Base-by-base conservation (phyloP, 2,113 vertebrate genomes). In the Psophia crepitans region DNA sequence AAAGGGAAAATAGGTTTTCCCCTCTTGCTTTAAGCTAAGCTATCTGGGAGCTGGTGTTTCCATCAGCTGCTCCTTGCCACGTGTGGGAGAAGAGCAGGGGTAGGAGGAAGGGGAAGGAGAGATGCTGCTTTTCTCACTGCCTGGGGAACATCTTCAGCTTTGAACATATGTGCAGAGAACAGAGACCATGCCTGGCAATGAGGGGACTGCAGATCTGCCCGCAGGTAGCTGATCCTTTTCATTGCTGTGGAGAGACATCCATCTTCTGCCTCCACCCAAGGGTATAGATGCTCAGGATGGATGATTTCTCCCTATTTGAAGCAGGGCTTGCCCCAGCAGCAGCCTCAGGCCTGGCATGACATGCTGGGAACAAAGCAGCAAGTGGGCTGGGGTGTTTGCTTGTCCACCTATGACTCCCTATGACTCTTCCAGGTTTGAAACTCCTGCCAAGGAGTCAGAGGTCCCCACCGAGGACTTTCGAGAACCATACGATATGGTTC, bases 1-100 rank as follows among this genome's bases (percentile, higher is more conserved):
- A 89, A 66, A 66, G 30, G 27, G 14, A 78, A 65, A 65, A 71
- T 8, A 22, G 20, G 33, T 79, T 78, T 85, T 39, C 14, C 20
- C 3, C 11, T 68, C 20, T 63, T 71, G 5, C 39, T 53, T 60
- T 41, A 23, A 58, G 57, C 20, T 26, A 63, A 51, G 41, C 5
- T 58, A 5, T 12, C 4, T 53, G 46, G 46, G 35, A 81, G 41
- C 14, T 27, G 37, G 14, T 58, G 44, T 9, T 14, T 71, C 44
- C 28, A 23, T 32, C 33, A 77, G 9, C 23, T 57, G 19, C 30
- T 58, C 20, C 28, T 44, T 19, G 4, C 10, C 1, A 1, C 1
- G 0, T 41, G 26, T 6, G 56, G 27, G 41, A 87, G 24, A 33
- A 60, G 6, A 39, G 37, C 17, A 58, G 12, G 10, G 30, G 21